Evolutionary conservation across 2,113 vertebrate genomes (phyloP).

Genomic region (Mirza zaza): DNA sequence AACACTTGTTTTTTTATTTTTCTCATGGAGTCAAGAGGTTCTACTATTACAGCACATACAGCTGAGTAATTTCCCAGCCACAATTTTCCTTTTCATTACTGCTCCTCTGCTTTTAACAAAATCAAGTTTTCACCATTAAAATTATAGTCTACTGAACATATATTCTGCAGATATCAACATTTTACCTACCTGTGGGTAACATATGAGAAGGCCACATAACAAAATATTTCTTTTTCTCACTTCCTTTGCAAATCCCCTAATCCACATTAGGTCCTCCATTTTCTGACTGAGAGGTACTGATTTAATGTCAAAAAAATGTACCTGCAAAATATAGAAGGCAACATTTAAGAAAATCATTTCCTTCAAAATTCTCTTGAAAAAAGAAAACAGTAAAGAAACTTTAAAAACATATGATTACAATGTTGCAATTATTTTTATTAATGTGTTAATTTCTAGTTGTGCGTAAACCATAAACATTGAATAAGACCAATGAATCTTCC

Average conservation of each 20-base stretch:
- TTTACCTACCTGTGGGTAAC: slow-evolving; percentile 82
- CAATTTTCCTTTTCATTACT: slow-evolving; percentile 27
- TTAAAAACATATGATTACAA: slow-evolving; percentile 28
- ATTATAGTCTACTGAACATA: slow-evolving; percentile 23
- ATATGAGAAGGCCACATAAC: slow-evolving; percentile 83
- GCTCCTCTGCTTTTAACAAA: slow-evolving; percentile 60
- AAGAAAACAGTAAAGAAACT: background rate
- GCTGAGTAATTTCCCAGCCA: slow-evolving; percentile 14
- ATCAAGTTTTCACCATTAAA: slow-evolving; percentile 51
- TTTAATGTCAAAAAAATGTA: slow-evolving; percentile 78
- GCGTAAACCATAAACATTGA: background rate
- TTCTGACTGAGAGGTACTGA: slow-evolving; percentile 63
- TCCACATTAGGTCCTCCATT: slow-evolving; percentile 74
- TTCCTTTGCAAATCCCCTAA: slow-evolving; percentile 83
- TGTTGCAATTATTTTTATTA: background rate
- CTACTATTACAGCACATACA: slow-evolving; percentile 63
- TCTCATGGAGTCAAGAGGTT: slow-evolving; percentile 45
- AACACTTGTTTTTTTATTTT: slow-evolving; percentile 50
- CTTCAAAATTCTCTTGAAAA: background rate
- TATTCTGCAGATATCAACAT: background rate
- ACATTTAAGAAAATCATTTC: background rate
- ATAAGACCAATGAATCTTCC: background rate
- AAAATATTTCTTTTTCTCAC: slow-evolving; percentile 83
- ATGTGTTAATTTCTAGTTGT: background rate
- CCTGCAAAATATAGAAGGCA: slow-evolving; percentile 74